Evolutionary conservation across 2,113 vertebrate genomes (phyloP).

Genomic region (Galemys pyrenaicus): DNA sequence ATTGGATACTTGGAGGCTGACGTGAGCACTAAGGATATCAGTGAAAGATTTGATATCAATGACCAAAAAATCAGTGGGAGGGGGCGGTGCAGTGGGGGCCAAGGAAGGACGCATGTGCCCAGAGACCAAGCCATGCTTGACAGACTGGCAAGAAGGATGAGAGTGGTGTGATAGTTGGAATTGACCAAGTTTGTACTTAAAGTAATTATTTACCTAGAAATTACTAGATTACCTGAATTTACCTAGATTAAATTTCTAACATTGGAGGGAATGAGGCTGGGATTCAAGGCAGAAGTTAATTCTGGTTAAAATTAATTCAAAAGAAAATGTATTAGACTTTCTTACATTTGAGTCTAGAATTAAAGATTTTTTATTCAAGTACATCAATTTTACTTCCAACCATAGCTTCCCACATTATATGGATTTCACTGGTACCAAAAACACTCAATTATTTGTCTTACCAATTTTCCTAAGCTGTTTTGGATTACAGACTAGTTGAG

Average conservation of each 20-base stretch:
- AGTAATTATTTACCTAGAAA: constrained; percentile 15
- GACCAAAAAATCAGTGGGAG: not conserved
- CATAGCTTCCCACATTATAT: not conserved
- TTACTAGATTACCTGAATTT: constrained; percentile 39
- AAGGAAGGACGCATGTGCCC: not conserved
- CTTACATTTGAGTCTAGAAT: constrained; percentile 14
- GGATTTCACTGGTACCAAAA: not conserved
- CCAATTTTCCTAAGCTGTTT: not conserved
- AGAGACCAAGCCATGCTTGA: not conserved
- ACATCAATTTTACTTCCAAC: not conserved
- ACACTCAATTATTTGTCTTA: not conserved
- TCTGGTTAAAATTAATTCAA: constrained; percentile 24
- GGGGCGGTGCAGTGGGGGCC: not conserved
- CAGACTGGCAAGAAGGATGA: not conserved
- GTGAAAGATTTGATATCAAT: not conserved
- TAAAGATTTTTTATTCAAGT: not conserved
- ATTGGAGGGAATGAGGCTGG: not conserved
- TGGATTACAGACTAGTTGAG: not conserved
- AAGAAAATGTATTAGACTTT: not conserved
- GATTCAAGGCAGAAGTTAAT: not conserved
- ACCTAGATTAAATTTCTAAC: constrained; percentile 13
- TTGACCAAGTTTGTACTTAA: constrained; percentile 18
- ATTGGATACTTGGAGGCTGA: not conserved
- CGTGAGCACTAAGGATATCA: not conserved
- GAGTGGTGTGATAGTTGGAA: not conserved